Conservation (phyloP, 1,140 invertebrate genomes). For the Bombus pyrosoma region DNA sequence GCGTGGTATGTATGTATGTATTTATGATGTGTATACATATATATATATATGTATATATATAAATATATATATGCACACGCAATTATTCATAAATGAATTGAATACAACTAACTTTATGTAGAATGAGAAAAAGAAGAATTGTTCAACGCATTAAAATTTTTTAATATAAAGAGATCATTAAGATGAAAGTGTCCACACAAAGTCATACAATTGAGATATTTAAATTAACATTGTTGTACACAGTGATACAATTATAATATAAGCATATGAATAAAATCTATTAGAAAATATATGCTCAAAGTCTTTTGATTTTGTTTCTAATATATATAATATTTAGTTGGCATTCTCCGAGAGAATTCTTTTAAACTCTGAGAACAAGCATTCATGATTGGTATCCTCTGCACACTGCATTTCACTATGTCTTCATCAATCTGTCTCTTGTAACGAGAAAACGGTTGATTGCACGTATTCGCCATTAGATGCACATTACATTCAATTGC, state of each 20-base stretch:
- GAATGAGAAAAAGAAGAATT: constrained; percentile 74
- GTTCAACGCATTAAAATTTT: constrained; percentile 80
- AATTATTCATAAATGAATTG: constrained; percentile 78
- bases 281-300: constrained; percentile 79
- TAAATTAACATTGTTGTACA: constrained; percentile 84
- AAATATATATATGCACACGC: constrained; percentile 72
- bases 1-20: constrained; percentile 68
- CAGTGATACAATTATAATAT: constrained; percentile 84
- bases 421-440: constrained; percentile 57
- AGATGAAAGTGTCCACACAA: constrained; percentile 75
- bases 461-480: constrained; percentile 68
- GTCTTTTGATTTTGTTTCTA: constrained; percentile 74
- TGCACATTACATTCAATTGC: constrained; percentile 77
- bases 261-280: constrained; percentile 84
- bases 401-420: constrained; percentile 72
- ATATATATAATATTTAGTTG: constrained; percentile 47
- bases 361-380: constrained; percentile 28
- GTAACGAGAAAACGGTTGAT: constrained; percentile 52
- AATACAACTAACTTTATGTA: constrained; percentile 79
- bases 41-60: constrained; percentile 68
- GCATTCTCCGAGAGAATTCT: constrained; percentile 31
- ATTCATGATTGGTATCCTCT: constrained; percentile 75
- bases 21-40: constrained; percentile 67
- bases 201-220: constrained; percentile 82
- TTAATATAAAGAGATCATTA: constrained; percentile 76